A percentile compares a stretch with the other conserved stretches of the same genome.
phyloP scores from a whole-genome alignment of 2,797 vertebrate species.

The Ibycter americanus region DNA sequence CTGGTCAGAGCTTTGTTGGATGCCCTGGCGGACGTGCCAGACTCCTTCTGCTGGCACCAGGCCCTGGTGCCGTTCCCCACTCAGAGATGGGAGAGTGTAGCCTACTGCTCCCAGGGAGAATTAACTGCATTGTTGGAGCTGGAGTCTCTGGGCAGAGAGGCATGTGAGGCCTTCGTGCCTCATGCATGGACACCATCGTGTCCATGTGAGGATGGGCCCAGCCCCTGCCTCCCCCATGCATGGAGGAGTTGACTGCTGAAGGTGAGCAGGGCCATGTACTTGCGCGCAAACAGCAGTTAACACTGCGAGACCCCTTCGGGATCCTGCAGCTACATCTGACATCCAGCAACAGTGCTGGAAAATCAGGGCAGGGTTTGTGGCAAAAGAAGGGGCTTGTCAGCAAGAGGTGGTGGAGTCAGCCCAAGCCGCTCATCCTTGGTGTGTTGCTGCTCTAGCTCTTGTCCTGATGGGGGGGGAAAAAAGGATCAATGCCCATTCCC shows the following conservation, averaged over 20 bases:
- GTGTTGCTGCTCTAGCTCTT: background rate
- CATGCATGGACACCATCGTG: rapidly evolving
- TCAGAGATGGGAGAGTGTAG: background rate
- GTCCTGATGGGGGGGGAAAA: background rate
- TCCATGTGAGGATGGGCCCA: background rate
- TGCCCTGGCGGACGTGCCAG: background rate
- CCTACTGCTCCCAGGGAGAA: background rate
- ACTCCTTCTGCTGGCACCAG: background rate
- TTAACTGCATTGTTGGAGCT: background rate
- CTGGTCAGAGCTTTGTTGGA: background rate
- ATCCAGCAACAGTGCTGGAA: background rate
- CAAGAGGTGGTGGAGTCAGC: rapidly evolving
- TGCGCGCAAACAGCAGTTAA: background rate
- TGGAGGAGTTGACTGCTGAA: background rate
- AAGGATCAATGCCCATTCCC: background rate
- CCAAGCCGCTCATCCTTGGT: background rate
- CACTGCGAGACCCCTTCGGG: background rate
- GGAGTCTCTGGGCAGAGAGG: background rate
- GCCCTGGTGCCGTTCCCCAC: background rate
- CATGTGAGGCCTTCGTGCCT: background rate
- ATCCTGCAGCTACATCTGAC: background rate
- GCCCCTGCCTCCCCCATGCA: background rate
- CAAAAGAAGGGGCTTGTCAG: background rate
- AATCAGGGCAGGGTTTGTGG: background rate
- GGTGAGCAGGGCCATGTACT: background rate